Evolutionary conservation across 1,140 invertebrate species (phyloP), one percentile per base, ranked within the genome.

Genomic region (Pachyrhynchus sulphureomaculatus): DNA sequence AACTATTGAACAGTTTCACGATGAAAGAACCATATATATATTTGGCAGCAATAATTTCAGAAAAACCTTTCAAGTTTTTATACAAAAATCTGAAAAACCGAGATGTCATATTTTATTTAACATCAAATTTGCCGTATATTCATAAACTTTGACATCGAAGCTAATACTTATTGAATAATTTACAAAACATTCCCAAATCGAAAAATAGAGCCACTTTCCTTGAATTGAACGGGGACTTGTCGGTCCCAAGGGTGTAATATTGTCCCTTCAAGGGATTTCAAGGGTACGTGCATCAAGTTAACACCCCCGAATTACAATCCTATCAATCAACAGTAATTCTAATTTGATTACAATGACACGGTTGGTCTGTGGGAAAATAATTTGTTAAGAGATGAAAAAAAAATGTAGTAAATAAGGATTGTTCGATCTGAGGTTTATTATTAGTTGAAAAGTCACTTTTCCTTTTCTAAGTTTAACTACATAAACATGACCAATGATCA

Each of bases 231-330:
- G 17, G 37, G 51, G 59, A 47, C 29, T 36, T 39, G 59, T 3
- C 4, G 41, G 21, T 60, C 57, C 44, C 57, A n/a, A 18, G 57
- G 32, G 57, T 8, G 47, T 24, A 52, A 60, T 52, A 29, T 39
- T 33, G 29, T 23, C 37, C 47, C 47, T 33, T 18, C 45, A n/a
- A 29, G 56, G 56, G 47, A 48, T 48, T 44, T 29, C 24, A 18
- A 39, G 59, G 42, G 17, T 51, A 54, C 59, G 59, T 62, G 59
- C 33, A 12, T 62, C 49, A 47, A 53, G 59, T 62, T 62, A 62
- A 62, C 59, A 62, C 59, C 59, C 59, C 59, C 59, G 42, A 62
- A 62, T 62, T 62, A 62, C 59, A 37, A 54, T 32, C 41, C 49
- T 47, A 62, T 62, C 59, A 62, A 62, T 62, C 59, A 54, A 15